Base-by-base conservation (phyloP, 2,888 invertebrate species). In the Spicauda simplicius region DNA sequence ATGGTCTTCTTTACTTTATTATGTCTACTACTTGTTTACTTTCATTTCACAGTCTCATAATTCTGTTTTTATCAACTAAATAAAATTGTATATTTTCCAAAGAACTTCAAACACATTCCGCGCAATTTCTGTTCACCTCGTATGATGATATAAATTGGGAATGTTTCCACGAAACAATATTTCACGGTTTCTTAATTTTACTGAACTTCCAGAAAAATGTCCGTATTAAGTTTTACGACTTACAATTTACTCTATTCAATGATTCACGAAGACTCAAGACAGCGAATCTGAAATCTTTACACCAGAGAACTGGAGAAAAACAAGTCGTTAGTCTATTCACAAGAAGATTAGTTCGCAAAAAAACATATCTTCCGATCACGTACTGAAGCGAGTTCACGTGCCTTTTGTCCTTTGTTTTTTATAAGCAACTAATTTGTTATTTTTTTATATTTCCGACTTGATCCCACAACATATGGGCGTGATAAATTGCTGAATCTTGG, bases 341-440 rank as follows among this genome's bases (percentile, higher is more conserved):
- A 72, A 77, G 69, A 71, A 74, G 69, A 73, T 77, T 76, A 71
- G 74, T 73, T 77, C 71, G 76, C 82, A 83, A 80, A 85, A 83
- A 85, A 84, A 84, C 83, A 84, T 86, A 85, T 59, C 87, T 86
- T 84, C 86, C 45, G 73, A 78, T 79, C 90, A 88, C 88, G 89
- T 85, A 75, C 71, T 64, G 61, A 73, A 69, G 68, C 72, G 73
- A 79, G 82, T 83, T 85, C 85, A 85, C 88, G 84, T 86, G 75
- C 80, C 71, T 79, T n/a, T n/a, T n/a, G n/a, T n/a, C n/a, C 76
- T 81, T 82, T 85, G 81, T 82, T 82, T 83, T 82, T 81, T 79
- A 79, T 77, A 76, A 80, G 80, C 76, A 80, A 76, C 80, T 86
- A 84, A 86, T 89, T 83, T 83, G 76, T 79, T 77, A 81, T 76